These are phyloP conservation scores for Nannoperca obscura DNA, from an alignment of 2,797 vertebrate species.

Conservation along the genomic window DNA sequence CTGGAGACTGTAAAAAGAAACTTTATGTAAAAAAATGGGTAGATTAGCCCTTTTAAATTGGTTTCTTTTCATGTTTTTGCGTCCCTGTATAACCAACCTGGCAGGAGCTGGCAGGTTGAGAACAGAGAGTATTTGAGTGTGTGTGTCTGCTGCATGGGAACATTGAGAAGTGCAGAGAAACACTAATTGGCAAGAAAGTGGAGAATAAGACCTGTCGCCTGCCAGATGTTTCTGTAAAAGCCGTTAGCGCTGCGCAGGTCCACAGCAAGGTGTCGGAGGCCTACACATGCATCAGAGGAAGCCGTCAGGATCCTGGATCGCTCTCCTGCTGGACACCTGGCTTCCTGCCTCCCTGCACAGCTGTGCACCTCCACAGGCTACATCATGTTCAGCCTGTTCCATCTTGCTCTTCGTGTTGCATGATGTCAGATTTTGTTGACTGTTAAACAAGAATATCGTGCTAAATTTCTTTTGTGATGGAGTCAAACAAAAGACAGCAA, in stretches of 20 bases:
- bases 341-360: constrained; percentile 51
- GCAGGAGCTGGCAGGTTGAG: constrained; percentile 63
- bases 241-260: constrained; percentile 57
- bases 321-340: constrained; percentile 67
- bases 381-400: constrained; percentile 28
- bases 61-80: constrained; percentile 81
- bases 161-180: constrained; percentile 44
- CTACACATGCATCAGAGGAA: constrained; percentile 51
- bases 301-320: constrained; percentile 43
- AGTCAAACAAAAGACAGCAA: constrained; percentile 29
- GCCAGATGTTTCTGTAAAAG: constrained; percentile 82
- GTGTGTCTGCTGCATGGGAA: constrained; percentile 47
- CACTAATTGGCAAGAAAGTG: constrained; percentile 77
- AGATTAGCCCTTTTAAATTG: constrained; percentile 83
- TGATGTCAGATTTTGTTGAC: constrained; percentile 46
- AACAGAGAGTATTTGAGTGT: constrained; percentile 45
- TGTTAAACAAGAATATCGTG: constrained; percentile 11
- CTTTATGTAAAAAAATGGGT: constrained; percentile 79
- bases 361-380: constrained; percentile 39
- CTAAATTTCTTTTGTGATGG: constrained; percentile 14
- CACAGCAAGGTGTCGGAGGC: constrained; percentile 69
- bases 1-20: constrained; percentile 88
- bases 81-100: constrained; percentile 66
- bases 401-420: neutral
- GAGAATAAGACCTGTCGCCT: constrained; percentile 63